Base-by-base conservation (phyloP, 2,888 invertebrate species). In the Amphipyra berbera region DNA sequence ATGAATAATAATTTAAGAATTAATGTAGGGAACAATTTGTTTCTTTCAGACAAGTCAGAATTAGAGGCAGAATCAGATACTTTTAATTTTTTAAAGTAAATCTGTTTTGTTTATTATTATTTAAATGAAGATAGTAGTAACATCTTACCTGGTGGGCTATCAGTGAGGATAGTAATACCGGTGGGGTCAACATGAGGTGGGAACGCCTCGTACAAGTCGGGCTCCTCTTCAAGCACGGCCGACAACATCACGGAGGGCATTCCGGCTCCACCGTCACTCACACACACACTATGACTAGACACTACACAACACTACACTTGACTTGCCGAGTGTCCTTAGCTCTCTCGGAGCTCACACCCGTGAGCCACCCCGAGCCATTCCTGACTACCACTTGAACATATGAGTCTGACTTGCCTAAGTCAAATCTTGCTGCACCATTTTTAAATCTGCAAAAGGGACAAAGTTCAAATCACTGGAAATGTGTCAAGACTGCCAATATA, bases 161-260 rank as follows among this genome's bases (percentile, higher is more conserved):
- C 96, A 49, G 96, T 96, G 69, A 96, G 95, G 78, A 96, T 96
- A 33, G 97, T 96, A 82, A 98, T 97, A 82, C 97, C 97, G 71
- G 96, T 96, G 57, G 97, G 96, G 90, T 98, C 98, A 73, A 98
- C 98, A 90, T 97, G 97, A 63, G 97, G 96, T 71, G 97, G 97
- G 90, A 97, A 98, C 62, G 96, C 97, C 93, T 97, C 97, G 83
- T 97, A 97, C 83, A 97, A 95, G 90, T 97, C 97, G 76, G 96
- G 96, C 92, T 97, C 96, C 93, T 97, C 97, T 94, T 96, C 97
- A 84, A 96, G 95, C 90, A 97, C 96, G 81, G 96, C 96, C 80
- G 97, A 96, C 95, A 97, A 95, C 96, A 96, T 97, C 86, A 96
- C 96, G 93, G 96, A 95, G 87, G 95, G 95, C 95, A 95, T 95